Percentiles rank a stretch among this genome's conserved stretches.
Conservation (phyloP, 2,888 invertebrate genomes). For the Diplolepis rosae region DNA sequence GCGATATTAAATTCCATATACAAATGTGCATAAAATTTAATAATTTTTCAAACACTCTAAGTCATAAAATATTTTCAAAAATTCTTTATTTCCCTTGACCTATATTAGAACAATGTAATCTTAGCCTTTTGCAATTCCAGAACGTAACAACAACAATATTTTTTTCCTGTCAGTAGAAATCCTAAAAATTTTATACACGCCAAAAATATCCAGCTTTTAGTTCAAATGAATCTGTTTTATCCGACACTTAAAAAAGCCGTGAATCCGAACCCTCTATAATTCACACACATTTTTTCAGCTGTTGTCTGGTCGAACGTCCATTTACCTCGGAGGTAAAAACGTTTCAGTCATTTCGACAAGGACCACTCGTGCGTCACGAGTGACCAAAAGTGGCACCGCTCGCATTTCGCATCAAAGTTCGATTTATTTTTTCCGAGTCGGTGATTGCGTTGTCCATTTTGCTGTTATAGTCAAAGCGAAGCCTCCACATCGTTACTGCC, state of each 20-base stretch:
- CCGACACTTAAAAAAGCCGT: neutral
- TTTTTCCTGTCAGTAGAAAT: neutral
- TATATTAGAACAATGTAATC: too few relatives aligned
- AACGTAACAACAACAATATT: neutral
- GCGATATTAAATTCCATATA: too few relatives aligned
- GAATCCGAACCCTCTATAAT: conserved; percentile 1
- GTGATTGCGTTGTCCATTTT: conserved; percentile 47
- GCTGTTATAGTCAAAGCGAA: conserved; percentile 48
- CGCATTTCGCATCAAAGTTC: conserved; percentile 45
- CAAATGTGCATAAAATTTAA: too few relatives aligned
- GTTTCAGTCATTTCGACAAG: conserved; percentile 22
- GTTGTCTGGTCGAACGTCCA: conserved; percentile 9
- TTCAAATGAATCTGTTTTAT: neutral
- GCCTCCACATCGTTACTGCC: conserved; percentile 57
- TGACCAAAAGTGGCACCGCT: conserved; percentile 45
- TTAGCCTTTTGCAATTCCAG: too few relatives aligned
- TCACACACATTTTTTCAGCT: conserved; percentile 14
- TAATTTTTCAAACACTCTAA: too few relatives aligned
- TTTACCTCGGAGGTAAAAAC: conserved; percentile 19
- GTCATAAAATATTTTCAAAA: too few relatives aligned
- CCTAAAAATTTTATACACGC: neutral
- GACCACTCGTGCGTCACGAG: conserved; percentile 41
- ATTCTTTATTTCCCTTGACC: too few relatives aligned
- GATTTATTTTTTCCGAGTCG: conserved; percentile 41
- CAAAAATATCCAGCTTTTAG: neutral